Evolutionary conservation across 2,888 invertebrate species (phyloP).

Genomic region (Sminthurides aquaticus): DNA sequence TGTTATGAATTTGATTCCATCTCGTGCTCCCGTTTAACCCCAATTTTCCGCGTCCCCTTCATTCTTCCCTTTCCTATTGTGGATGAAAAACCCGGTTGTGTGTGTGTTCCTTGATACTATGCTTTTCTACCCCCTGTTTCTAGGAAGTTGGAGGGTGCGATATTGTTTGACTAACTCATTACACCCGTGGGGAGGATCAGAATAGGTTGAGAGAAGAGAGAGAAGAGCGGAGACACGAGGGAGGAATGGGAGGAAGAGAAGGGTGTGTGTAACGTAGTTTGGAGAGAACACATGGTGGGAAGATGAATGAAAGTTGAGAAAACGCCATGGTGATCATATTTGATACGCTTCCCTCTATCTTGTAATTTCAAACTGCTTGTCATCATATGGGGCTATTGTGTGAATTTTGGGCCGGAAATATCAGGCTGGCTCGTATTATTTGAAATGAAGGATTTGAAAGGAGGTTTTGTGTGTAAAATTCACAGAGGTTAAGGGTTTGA

Average conservation of each 20-base stretch:
- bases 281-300: not conserved
- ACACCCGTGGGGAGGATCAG: not conserved
- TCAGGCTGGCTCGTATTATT: not conserved
- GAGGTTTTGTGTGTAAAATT: too few species aligned
- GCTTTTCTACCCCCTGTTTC: too few species aligned
- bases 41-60: not conserved
- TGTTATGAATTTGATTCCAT: not conserved
- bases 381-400: not conserved
- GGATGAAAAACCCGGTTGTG: too few species aligned
- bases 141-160: not conserved
- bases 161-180: not conserved
- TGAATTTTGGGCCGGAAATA: not conserved
- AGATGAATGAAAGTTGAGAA: not conserved
- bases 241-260: too few species aligned
- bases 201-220: too few species aligned
- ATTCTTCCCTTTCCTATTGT: not conserved
- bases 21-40: slow-evolving; percentile 7
- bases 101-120: too few species aligned
- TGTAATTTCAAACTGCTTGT: too few species aligned
- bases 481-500: too few species aligned
- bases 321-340: not conserved
- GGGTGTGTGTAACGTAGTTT: too few species aligned
- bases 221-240: too few species aligned
- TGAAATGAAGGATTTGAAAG: too few species aligned
- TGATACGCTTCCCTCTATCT: not conserved